Percentiles rank a stretch among this genome's conserved stretches.
phyloP scores from a whole-genome alignment of 2,888 invertebrate species.

The Hydraecia micacea region DNA sequence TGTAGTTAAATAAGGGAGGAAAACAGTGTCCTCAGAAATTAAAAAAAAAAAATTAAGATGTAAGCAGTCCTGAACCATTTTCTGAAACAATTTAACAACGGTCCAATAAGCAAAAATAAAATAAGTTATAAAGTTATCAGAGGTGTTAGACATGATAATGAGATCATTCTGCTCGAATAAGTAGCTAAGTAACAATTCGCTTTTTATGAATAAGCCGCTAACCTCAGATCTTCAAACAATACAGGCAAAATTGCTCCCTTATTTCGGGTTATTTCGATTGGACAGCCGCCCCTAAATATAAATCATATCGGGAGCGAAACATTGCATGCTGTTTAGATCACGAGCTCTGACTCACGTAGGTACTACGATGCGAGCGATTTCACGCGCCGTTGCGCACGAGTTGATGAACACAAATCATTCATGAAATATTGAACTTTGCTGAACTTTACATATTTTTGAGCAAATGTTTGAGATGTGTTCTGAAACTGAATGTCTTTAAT shows the following conservation, averaged over 20 bases:
- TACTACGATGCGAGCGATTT: conserved; percentile 55
- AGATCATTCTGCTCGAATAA: conserved; percentile 25
- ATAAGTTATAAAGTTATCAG: background rate
- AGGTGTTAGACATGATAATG: conserved; percentile 40
- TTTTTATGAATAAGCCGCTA: conserved; percentile 31
- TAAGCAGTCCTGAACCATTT: background rate
- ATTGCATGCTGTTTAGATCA: conserved; percentile 56
- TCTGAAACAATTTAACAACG: background rate
- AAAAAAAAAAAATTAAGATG: background rate
- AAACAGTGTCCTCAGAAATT: background rate
- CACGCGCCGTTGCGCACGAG: conserved; percentile 64
- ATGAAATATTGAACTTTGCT: conserved; percentile 59
- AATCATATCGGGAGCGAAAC: conserved; percentile 57
- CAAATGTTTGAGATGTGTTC: conserved; percentile 33
- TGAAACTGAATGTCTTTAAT: conserved; percentile 10
- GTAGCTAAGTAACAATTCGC: background rate
- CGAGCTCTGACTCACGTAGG: conserved; percentile 48
- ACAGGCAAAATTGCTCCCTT: conserved; percentile 23
- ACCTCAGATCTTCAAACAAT: conserved; percentile 26
- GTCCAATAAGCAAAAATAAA: conserved; percentile 2
- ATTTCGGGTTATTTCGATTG: conserved; percentile 36
- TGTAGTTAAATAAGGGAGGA: background rate
- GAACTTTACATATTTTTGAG: conserved; percentile 49
- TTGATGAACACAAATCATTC: conserved; percentile 62
- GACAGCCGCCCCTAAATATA: conserved; percentile 51